Evolutionary conservation across 1,140 invertebrate species (phyloP).

Genomic region (Cataglyphis hispanica): DNA sequence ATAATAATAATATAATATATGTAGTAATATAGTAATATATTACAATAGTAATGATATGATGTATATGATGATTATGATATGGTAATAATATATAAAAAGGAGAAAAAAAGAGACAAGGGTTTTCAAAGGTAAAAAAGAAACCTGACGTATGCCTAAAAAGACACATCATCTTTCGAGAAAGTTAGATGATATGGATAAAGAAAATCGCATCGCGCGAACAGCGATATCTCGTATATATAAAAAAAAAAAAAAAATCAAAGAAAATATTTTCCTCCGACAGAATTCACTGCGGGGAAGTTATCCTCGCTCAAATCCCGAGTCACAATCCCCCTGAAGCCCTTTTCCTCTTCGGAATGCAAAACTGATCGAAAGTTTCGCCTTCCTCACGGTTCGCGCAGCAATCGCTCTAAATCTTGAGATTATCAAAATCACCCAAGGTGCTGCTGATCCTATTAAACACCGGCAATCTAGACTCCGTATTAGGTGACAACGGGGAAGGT

Average conservation of each 20-base stretch:
- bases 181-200: slow-evolving; percentile 36
- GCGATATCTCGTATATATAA: slow-evolving; percentile 23
- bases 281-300: slow-evolving; percentile 16
- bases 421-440: slow-evolving; percentile 87
- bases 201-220: slow-evolving; percentile 9
- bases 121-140: slow-evolving; percentile 49
- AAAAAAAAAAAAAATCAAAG: neutral
- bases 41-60: slow-evolving; percentile 24
- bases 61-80: slow-evolving; percentile 56
- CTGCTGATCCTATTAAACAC: slow-evolving; percentile 91
- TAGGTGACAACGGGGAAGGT: slow-evolving; percentile 84
- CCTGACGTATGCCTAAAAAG: slow-evolving; percentile 52
- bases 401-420: slow-evolving; percentile 86
- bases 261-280: slow-evolving; percentile 3
- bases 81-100: slow-evolving; percentile 46
- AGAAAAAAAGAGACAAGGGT: slow-evolving; percentile 43
- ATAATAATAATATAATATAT: slow-evolving; percentile 58
- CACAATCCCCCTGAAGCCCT: neutral
- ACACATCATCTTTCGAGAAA: slow-evolving; percentile 65
- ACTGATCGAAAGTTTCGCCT: slow-evolving; percentile 42
- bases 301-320: slow-evolving; percentile 14
- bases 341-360: slow-evolving; percentile 30
- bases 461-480: slow-evolving; percentile 87
- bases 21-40: slow-evolving; percentile 24
- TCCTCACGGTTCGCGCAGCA: slow-evolving; percentile 10